Base-by-base conservation (phyloP, 2,113 vertebrate species). In the Sakesphorus luctuosus region DNA sequence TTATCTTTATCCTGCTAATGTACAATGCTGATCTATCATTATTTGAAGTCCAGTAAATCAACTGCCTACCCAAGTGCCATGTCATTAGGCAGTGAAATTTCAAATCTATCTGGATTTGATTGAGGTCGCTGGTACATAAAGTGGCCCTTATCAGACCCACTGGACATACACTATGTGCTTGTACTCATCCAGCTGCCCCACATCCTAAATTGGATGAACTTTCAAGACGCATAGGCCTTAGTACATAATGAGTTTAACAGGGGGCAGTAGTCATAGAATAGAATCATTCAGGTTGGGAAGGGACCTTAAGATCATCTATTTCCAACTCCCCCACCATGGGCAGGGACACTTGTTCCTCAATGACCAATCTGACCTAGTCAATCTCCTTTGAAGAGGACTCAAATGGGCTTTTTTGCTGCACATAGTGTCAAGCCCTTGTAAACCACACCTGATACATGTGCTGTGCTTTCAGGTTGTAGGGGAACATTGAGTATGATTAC, bases 281-380 rank as follows among this genome's bases (percentile, higher is more conserved):
- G n/a, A 83, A 62, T n/a, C 5, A 6, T 68, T 61, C 29, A 9
- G 7, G 29, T 29, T 76, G 62, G 14, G 17, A 62, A 47, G 53
- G n/a, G 29, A 35, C 5, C 19, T 25, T 33, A 40, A 53, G 4
- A 21, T 21, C 19, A 55, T 35, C 9, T 18, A 36, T 46, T 20
- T 74, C 18, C 36, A 52, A 17, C 28, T 52, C 5, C 10, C 21
- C 13, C 31, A 13, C 11, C 24, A 26, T 9, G 47, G 23, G 24
- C 10, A 61, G 7, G 38, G 13, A 40, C 17, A 47, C 6, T 76
- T 69, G 61, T 62, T 62, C 26, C 36, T 40, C 36, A 62, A 13
- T 62, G 26, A 6, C 4, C 24, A 62, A 13, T 14, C 19, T 35
- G 40, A 14, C 13, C 11, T 47, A 62, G n/a, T 47, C 1, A 0